Evolutionary conservation across 1,140 invertebrate genomes (phyloP).

Genomic region (Pseudomyrmex flavicornis): DNA sequence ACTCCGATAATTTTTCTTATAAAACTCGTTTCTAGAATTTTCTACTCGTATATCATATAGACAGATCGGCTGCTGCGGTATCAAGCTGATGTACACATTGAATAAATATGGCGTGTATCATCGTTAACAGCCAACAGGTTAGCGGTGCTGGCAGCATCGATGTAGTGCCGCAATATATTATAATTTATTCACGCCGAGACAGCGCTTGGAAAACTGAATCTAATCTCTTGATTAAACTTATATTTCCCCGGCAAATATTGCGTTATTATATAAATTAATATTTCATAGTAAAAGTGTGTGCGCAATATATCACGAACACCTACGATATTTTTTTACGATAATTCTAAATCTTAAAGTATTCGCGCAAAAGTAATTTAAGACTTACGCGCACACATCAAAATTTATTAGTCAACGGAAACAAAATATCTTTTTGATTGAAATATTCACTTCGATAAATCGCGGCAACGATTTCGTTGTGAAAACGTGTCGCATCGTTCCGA

Average conservation of each 20-base stretch:
- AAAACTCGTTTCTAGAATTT: constrained; percentile 37
- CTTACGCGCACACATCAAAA: not conserved
- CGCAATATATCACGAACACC: too few species aligned
- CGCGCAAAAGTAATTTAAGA: not conserved
- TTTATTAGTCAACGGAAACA: not conserved
- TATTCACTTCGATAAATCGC: constrained; percentile 36
- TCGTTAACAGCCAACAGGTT: constrained; percentile 66
- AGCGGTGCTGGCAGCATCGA: constrained; percentile 67
- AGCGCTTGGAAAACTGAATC: constrained; percentile 55
- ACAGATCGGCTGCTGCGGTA: constrained; percentile 8
- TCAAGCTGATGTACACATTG: constrained; percentile 42
- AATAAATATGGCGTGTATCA: constrained; percentile 67
- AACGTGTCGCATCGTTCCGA: constrained; percentile 19
- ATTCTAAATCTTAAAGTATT: too few species aligned
- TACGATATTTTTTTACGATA: not conserved
- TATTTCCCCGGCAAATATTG: constrained; percentile 11
- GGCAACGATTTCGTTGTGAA: not conserved
- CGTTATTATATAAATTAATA: too few species aligned
- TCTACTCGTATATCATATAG: constrained; percentile 56
- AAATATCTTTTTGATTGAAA: not conserved
- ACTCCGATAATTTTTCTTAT: constrained; percentile 38
- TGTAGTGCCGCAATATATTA: constrained; percentile 58
- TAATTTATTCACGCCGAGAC: constrained; percentile 48
- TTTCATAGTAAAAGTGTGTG: too few species aligned
- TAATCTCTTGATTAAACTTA: constrained; percentile 57